Base-by-base conservation (phyloP, 2,797 vertebrate genomes). In the Onychomys arenicola region DNA sequence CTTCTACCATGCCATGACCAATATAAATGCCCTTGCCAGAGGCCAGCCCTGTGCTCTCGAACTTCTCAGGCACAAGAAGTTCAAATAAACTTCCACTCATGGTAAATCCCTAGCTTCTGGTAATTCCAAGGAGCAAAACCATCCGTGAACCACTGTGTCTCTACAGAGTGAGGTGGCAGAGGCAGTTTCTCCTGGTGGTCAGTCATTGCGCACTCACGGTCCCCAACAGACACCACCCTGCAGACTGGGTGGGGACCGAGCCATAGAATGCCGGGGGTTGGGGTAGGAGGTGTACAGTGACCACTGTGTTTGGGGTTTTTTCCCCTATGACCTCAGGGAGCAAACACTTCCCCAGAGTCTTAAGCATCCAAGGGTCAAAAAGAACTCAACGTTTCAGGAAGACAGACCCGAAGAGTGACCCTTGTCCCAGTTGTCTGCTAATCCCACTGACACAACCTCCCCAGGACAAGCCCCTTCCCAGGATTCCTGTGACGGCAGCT, bases 311-410 rank as follows among this genome's bases (percentile, higher is more conserved):
- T 73, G 40, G 1, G 71, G 37, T 23, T 14, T 43, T 76, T 89
- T 40, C 75, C 91, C 46, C 25, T 12, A 21, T 67, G 73, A 65
- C 73, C 90, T 89, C n/a, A 43, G 78, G 94, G n/a, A 92, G 90
- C 43, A 91, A 76, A 55, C 55, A 69, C 9, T 34, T 67, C 77
- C 59, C 37, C 59, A 81, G 87, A 67, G 46, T 71, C 83, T 61
- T 52, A 11, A 78, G 80, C 12, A 82, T 11, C 80, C 65, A 46
- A 67, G 25, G 59, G 65, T 77, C 84, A 91, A 78, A 75, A 0
- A 61, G 65, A 49, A 34, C 76, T 73, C n/a, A 17, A 21, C 46
- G 69, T 55, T 82, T 43, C 69, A 63, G 61, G 71, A 57, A 37
- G 52, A 49, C n/a, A 19, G 34, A 67, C 34, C 59, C 57, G 32